Evolutionary conservation across 2,797 vertebrate species (phyloP), one percentile per base, ranked within the genome.

Genomic region (Schizopygopsis pylzovi): DNA sequence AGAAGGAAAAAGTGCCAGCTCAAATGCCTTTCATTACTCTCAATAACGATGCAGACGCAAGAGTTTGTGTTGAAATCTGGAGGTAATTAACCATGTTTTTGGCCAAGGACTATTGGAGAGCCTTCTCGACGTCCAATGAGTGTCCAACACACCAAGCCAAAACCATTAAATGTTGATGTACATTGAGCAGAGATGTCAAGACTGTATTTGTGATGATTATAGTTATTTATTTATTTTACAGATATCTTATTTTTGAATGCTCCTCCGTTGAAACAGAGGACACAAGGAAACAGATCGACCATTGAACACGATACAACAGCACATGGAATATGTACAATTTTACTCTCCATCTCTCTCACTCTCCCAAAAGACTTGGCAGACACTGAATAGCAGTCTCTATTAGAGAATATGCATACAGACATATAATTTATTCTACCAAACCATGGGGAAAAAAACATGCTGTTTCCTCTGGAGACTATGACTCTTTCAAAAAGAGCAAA

Each of bases 41-140:
- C 90, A 92, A 89, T 92, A 93, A 94, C 92, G 92, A 93, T 88
- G 88, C 89, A 82, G 59, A 90, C 83, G 92, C 90, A 86, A 92
- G 91, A 88, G 92, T 94, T 93, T 93, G 91, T 94, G 94, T 92
- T 92, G 90, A 92, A 92, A 93, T 94, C 92, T 93, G 93, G 92
- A 92, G 91, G 91, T 94, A 94, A 94, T 94, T 91, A 92, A 92
- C 91, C 93, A 92, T 93, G 90, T 86, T 90, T 81, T 86, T 83
- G 79, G 82, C 84, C 72, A 41, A 65, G 68, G 33, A 85, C 68
- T 75, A 52, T 39, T 79, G 18, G 67, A 80, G 86, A 88, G 81
- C 65, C 56, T 37, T 71, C 76, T 85, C 83, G 83, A 80, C 79
- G 84, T 89, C 83, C 81, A 84, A 28, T 83, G 84, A 81, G 85